Percentiles rank a stretch among this genome's conserved stretches.
phyloP scores from a whole-genome alignment of 2,888 invertebrate genomes.

The Drosophila imparisetae region DNA sequence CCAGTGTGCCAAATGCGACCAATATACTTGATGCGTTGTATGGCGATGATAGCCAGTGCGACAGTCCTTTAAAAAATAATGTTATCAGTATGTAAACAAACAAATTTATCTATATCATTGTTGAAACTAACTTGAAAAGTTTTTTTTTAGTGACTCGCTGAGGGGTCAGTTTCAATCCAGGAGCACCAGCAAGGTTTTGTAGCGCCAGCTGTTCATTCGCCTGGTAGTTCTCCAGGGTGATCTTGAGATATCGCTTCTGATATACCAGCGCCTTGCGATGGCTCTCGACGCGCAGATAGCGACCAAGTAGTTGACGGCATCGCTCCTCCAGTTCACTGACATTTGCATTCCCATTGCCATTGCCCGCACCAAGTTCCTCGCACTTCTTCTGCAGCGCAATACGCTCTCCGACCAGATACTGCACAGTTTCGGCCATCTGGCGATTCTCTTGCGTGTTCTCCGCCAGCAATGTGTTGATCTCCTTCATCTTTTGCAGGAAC shows the following conservation, averaged over 20 bases:
- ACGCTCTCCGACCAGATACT: slow-evolving; percentile 85
- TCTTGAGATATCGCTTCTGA: slow-evolving; percentile 94
- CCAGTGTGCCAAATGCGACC: slow-evolving; percentile 88
- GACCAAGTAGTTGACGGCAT: slow-evolving; percentile 87
- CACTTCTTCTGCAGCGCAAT: slow-evolving; percentile 85
- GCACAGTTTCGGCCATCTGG: slow-evolving; percentile 85
- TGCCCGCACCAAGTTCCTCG: slow-evolving; percentile 81
- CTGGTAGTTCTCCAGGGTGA: slow-evolving; percentile 86
- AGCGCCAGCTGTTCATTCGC: slow-evolving; percentile 82
- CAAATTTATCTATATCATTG: fast-evolving
- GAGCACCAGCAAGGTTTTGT: slow-evolving; percentile 50
- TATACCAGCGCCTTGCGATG: slow-evolving; percentile 94
- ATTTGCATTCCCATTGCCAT: slow-evolving; percentile 55
- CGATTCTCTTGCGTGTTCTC: slow-evolving; percentile 86
- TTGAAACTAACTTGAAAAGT: slow-evolving; percentile 82
- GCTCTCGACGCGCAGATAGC: slow-evolving; percentile 92
- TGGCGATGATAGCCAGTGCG: slow-evolving; percentile 86
- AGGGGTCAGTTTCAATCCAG: slow-evolving; percentile 22
- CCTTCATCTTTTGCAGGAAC: slow-evolving; percentile 85
- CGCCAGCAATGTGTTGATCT: slow-evolving; percentile 85
- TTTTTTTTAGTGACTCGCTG: slow-evolving; percentile 72
- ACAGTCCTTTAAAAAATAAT: slow-evolving; percentile 85
- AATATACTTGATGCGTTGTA: slow-evolving; percentile 88
- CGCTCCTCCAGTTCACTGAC: slow-evolving; percentile 84
- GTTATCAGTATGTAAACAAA: not conserved